Base-by-base conservation (phyloP, 2,888 invertebrate genomes). In the Abrostola triplasia region DNA sequence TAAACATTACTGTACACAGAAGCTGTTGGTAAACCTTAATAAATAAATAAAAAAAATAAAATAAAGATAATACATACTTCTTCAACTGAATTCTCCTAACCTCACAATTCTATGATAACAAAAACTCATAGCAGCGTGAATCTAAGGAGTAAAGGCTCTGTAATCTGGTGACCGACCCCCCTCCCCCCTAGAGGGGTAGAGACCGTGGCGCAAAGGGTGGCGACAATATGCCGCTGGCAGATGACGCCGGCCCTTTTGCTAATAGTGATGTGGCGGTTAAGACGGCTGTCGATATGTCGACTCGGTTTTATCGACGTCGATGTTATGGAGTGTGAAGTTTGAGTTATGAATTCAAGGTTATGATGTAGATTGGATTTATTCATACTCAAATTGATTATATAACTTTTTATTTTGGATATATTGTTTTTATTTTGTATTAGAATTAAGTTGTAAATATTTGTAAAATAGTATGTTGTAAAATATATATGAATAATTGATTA, bases 181-280 rank as follows among this genome's bases (percentile, higher is more conserved):
- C 51, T 56, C 47, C 42, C 55, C 35, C 50, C 55, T 55, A 70
- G 44, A 44, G 64, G 65, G 44, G 44, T 47, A 10, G 13, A 47
- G 44, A 70, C 73, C 70, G 72, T 70, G 60, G 70, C 76, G 89
- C 65, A 70, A 73, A 79, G 79, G 79, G 79, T 77, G 76, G 79
- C 87, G 92, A 91, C 92, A 91, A 92, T 90, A 89, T 84, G 92
- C 90, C 91, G 81, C 70, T 75, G 79, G 83, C 92, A 92, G 92
- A 88, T 92, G 92, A 88, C 92, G 91, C 90, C 77, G 79, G 84
- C 84, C 87, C 90, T 79, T 79, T 77, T 73, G 65, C 41, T 9
- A 24, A 6, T 77, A 78, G 76, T 10, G 78, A 59, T 72, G 78
- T n/a, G 60, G 13, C 12, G 6, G 36, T 52, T 36, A 68, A 13